Base-by-base conservation (phyloP, 2,888 invertebrate species). In the Platycheirus albimanus region DNA sequence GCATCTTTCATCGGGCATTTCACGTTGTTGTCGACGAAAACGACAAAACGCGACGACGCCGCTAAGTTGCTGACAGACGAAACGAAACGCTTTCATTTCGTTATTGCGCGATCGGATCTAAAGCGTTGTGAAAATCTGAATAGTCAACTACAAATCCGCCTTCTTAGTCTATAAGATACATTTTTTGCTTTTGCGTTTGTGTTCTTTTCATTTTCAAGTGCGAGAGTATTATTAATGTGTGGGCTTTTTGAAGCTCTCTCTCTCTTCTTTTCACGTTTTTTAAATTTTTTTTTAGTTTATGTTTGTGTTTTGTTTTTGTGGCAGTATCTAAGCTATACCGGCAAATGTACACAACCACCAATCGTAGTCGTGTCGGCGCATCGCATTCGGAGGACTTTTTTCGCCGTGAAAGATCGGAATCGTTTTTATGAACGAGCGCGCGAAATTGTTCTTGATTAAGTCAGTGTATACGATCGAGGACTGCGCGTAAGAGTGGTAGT, bases 381-480 rank as follows among this genome's bases (percentile, higher is more conserved):
- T 76, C 80, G 80, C 80, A 80, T 76, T 80, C 80, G 76, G 80
- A 80, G 76, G 80, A 80, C 75, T 80, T 80, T 80, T 76, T 80
- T 80, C 80, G 10, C 64, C 41, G 76, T 49, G 58, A 76, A 36
- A 76, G 75, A 80, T 70, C 80, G 58, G 43, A 80, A 76, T 56
- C 49, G 56, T 45, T 80, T 61, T 77, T 66, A 43, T 38, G 33
- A 56, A 56, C 5, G n/a, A 30, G 43, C 45, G 56, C 51, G 51
- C 58, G 20, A 74, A 54, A 63, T 66, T 75, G 49, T 77, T 77
- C 41, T 70, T 72, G 47, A n/a, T 43, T 15, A 3, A 17, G 2
- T n/a, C 10, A 49, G 47, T 66, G 64, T 51, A 43, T 43, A 51
- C 56, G 49, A 49, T 64, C 43, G 38, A 77, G 76, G 77, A 71